Conservation (phyloP, 2,113 vertebrate species). For the Cygnus buccinator region DNA sequence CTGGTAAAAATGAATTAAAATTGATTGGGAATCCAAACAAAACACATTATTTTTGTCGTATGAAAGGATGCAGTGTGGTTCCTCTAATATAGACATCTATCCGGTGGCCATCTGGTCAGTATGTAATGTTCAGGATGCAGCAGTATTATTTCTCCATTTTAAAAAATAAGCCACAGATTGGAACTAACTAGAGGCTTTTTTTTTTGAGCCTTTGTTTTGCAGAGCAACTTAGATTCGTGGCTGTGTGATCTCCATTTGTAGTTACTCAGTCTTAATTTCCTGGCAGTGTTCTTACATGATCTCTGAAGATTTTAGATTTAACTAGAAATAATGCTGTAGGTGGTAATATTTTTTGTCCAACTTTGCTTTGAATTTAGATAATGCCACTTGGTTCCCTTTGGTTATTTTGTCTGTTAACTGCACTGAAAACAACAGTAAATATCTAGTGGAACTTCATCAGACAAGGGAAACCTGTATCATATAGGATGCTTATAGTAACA, state of each 20-base stretch:
- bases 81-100: not conserved
- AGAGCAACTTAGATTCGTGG: not conserved
- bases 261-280: not conserved
- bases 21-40: conserved; percentile 43
- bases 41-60: conserved; percentile 7
- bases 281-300: not conserved
- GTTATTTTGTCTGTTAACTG: not conserved
- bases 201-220: not conserved
- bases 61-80: not conserved
- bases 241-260: not conserved
- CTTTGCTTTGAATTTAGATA: not conserved
- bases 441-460: not conserved
- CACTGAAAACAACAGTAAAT: not conserved
- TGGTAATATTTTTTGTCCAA: not conserved
- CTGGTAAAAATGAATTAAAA: conserved; percentile 68
- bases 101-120: not conserved
- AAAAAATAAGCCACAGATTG: not conserved
- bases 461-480: not conserved
- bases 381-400: not conserved
- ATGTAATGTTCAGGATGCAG: not conserved
- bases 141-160: not conserved
- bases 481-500: not conserved
- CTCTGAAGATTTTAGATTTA: not conserved
- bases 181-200: not conserved
- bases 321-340: not conserved